Base-by-base conservation (phyloP, 1,140 invertebrate genomes). In the Drosophila kepulauana region DNA sequence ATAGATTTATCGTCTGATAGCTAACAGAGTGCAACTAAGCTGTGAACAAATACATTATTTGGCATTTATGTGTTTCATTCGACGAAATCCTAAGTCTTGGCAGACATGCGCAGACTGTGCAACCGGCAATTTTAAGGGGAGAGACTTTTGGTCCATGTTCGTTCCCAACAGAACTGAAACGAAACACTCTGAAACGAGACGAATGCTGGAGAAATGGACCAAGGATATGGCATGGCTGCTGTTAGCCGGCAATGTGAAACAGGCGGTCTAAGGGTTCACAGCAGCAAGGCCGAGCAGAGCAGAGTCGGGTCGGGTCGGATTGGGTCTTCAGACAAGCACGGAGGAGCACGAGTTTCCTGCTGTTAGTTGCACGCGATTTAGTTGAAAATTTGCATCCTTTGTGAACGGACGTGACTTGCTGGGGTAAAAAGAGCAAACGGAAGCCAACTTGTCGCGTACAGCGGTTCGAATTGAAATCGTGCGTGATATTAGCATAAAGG, bases 351-450 rank as follows among this genome's bases (percentile, higher is more conserved):
- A 72, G 74, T 51, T 75, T 80, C 65, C 71, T 72, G 78, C 16
- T 48, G 45, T 38, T 49, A 25, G 65, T 45, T 66, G 80, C 54
- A 68, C 43, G 67, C 85, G 64, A 64, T 68, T 88, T 58, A 88
- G 84, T 85, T 43, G 85, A 84, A 84, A 81, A 88, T 89, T 84
- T 89, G 85, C 81, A 89, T 88, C 81, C 81, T 84, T 73, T 62
- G 59, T 71, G 78, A 67, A 57, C 61, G 84, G 84, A 88, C 84
- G 84, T 89, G 85, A 79, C 75, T 67, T 68, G 81, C 77, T 20
- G 49, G 7, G 7, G 13, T 20, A 28, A 62, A 48, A 25, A 46
- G 38, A 30, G 58, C 48, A 25, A 65, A 49, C 71, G 66, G 56
- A 74, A 70, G 64, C n/a, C 46, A 75, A 86, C 68, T 80, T 73